Conservation (phyloP, 2,113 vertebrate genomes). For the Psittacara wagleri region DNA sequence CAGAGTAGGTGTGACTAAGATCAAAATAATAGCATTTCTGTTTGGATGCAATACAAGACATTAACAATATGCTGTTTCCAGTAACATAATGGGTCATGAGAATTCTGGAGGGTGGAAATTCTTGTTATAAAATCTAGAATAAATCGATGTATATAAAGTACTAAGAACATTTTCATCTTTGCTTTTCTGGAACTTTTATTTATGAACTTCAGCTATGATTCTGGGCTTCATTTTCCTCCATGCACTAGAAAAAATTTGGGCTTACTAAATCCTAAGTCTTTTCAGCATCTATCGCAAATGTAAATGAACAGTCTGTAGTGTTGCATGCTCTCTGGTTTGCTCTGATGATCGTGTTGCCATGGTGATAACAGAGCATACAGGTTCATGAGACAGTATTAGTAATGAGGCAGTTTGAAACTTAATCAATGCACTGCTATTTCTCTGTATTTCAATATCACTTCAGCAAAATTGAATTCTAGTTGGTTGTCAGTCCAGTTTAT, state of each 20-base stretch:
- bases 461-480: conserved; percentile 76
- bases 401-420: conserved; percentile 71
- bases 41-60: background rate
- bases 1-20: background rate
- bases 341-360: conserved; percentile 73
- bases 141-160: background rate
- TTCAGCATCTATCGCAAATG: conserved; percentile 60
- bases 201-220: background rate
- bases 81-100: background rate
- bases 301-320: conserved; percentile 65
- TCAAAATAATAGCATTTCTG: background rate
- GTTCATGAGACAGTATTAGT: conserved; percentile 70
- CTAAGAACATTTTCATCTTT: background rate
- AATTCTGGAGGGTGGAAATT: background rate
- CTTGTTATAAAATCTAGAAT: background rate
- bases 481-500: conserved; percentile 73
- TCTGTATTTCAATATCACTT: conserved; percentile 74
- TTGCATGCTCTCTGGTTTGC: conserved; percentile 40
- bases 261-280: conserved; percentile 48
- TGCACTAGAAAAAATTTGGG: background rate
- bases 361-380: conserved; percentile 64
- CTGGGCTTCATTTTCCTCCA: background rate
- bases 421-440: conserved; percentile 68
- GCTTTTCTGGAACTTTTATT: background rate
- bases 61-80: background rate